Evolutionary conservation across 2,888 invertebrate genomes (phyloP).

Genomic region (Eumacrocentrus americanus): DNA sequence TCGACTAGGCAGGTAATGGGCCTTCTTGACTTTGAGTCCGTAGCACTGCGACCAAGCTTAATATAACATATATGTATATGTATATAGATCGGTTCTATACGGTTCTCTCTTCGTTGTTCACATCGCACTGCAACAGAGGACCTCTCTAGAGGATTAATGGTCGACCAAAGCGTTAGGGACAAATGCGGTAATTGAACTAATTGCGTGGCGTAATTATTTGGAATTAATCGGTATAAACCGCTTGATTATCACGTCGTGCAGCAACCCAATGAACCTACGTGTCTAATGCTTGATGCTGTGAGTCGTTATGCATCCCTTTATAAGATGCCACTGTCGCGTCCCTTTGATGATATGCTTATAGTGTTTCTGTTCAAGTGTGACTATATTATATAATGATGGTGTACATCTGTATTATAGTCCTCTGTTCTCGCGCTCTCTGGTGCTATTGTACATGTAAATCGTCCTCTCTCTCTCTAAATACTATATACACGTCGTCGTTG

Average conservation of each 20-base stretch:
- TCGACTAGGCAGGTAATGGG: background rate
- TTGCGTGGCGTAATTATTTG: slow-evolving; percentile 46
- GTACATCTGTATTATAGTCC: too few relatives aligned
- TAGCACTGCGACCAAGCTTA: background rate
- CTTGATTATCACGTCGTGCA: slow-evolving; percentile 40
- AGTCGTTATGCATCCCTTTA: too few relatives aligned
- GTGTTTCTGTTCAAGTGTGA: too few relatives aligned
- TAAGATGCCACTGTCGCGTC: too few relatives aligned
- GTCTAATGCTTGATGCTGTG: background rate
- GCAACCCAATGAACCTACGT: too few relatives aligned
- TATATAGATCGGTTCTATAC: too few relatives aligned
- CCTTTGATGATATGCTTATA: too few relatives aligned
- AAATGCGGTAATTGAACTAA: slow-evolving; percentile 44
- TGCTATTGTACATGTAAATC: too few relatives aligned
- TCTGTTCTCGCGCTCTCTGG: background rate
- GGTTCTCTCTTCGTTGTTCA: background rate
- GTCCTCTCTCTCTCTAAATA: too few relatives aligned
- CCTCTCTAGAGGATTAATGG: slow-evolving; percentile 11
- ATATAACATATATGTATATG: too few relatives aligned
- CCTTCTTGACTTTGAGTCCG: background rate
- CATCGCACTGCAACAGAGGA: background rate
- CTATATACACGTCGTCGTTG: too few relatives aligned
- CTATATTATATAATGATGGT: too few relatives aligned
- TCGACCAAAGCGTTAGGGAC: slow-evolving; percentile 19
- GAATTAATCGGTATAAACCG: slow-evolving; percentile 51